Base-by-base conservation (phyloP, 2,888 invertebrate species). In the Stegophylla sp. region DNA sequence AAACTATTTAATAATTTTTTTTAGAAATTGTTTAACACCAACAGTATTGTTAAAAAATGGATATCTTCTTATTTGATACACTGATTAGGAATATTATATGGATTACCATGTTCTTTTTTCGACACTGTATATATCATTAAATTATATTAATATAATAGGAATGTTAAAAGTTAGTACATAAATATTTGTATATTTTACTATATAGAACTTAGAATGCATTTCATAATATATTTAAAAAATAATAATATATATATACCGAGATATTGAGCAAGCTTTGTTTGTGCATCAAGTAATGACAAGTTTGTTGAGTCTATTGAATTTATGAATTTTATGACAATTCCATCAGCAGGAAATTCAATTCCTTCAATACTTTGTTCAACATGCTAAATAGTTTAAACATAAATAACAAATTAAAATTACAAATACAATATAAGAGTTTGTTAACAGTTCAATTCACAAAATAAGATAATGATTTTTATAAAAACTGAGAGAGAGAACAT, bases 271-370 rank as follows among this genome's bases (percentile, higher is more conserved):
- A 79, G 69, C n/a, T 63, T 63, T 41, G 45, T 79, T 51, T 79
- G 79, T 34, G 71, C 79, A 26, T 79, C 79, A 23, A 79, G 2
- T 17, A 79, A 1, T 41, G 34, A 51, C 1, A 23, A n/a, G 51
- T 79, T 69, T 12, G 20, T 34, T 51, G 79, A 45, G 10, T 79
- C 79, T 34, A 79, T 48, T 56, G 71, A 48, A 51, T 79, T 79
- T 34, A 71, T 48, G n/a, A 79, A 71, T 59, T 79, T 79, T 26
- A 79, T 12, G 0, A 79, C 61, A 34, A 79, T 61, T 34, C 79
- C 79, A 48, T 79, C 71, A 13, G 12, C 28, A 26, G 79, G 79
- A 63, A 79, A 79, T 61, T 79, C 69, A 69, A 79, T 71, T 51
- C 41, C 26, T 71, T 61, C 79, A 45, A 48, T 48, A 13, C 59